A percentile compares a stretch with the other conserved stretches of the same genome.
These are phyloP conservation scores for Pterobdella sp. DNA, from an alignment of 2,888 invertebrate species.

Conservation along the genomic window DNA sequence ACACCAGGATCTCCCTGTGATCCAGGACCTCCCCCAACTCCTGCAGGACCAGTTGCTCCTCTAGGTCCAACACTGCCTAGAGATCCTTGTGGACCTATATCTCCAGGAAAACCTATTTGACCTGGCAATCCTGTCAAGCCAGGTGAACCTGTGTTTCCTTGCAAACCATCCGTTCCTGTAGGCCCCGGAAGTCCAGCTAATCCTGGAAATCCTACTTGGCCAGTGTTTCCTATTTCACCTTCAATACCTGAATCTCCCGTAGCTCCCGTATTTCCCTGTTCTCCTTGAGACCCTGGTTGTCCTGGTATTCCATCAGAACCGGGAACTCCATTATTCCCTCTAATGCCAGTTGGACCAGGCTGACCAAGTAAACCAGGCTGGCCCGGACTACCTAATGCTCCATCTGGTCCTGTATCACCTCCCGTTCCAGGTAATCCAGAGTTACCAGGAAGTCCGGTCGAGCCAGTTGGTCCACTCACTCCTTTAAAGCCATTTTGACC, in stretches of 20 bases:
- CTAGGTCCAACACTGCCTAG: slow-evolving; percentile 60
- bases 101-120: slow-evolving; percentile 28
- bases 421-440: slow-evolving; percentile 7
- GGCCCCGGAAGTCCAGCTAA: slow-evolving; percentile 31
- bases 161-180: slow-evolving; percentile 33
- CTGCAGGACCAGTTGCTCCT: slow-evolving; percentile 58
- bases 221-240: slow-evolving; percentile 32
- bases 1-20: slow-evolving; percentile 33
- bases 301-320: slow-evolving; percentile 31
- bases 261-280: slow-evolving; percentile 27
- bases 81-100: slow-evolving; percentile 58
- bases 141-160: slow-evolving; percentile 30
- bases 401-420: slow-evolving; percentile 25
- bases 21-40: slow-evolving; percentile 44
- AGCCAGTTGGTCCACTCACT: slow-evolving; percentile 11
- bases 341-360: slow-evolving; percentile 29
- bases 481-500: slow-evolving; percentile 20
- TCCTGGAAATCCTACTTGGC: slow-evolving; percentile 33
- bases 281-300: slow-evolving; percentile 35
- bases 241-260: slow-evolving; percentile 26
- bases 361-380: slow-evolving; percentile 29
- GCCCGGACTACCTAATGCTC: slow-evolving; percentile 20
- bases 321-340: slow-evolving; percentile 30
- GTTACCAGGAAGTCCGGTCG: background rate
- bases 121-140: slow-evolving; percentile 26